Percentiles rank a stretch among this genome's conserved stretches.
Evolutionary conservation across 30 jellyfish, hydroid and myxozoan genomes (phyloP).

Genomic region (Hydractinia echinata): DNA sequence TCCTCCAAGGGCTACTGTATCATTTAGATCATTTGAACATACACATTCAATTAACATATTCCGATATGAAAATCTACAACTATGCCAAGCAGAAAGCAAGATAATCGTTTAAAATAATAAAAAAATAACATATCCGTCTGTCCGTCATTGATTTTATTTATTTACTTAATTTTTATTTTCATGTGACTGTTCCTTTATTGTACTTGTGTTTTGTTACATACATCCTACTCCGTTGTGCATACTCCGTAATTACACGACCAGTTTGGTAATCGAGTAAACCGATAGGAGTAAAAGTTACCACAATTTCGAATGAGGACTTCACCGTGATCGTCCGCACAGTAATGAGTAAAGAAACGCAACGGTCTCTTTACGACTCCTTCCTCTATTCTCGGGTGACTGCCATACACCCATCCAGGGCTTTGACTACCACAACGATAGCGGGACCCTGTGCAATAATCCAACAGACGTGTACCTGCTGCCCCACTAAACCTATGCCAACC

Average conservation of each 20-base stretch:
- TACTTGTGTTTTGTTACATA: too few species aligned
- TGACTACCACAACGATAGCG: constrained; percentile 10
- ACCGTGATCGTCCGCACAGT: constrained; percentile 35
- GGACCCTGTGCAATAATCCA: not conserved
- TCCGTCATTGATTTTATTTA: too few species aligned
- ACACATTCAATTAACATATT: too few species aligned
- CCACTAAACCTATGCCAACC: constrained; percentile 32
- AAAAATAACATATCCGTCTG: too few species aligned
- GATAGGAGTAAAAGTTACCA: constrained; percentile 7
- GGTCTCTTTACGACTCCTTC: constrained; percentile 1
- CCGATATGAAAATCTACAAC: too few species aligned
- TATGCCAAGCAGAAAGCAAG: too few species aligned
- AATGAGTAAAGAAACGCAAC: constrained; percentile 10
- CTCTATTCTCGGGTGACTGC: not conserved
- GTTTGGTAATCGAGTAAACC: constrained; percentile 2
- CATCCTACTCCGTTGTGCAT: not conserved
- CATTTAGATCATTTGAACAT: too few species aligned
- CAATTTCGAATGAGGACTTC: constrained; percentile 21
- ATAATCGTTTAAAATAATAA: too few species aligned
- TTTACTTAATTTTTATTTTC: too few species aligned
- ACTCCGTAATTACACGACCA: constrained; percentile 28
- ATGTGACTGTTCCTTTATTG: too few species aligned
- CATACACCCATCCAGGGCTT: constrained; percentile 25
- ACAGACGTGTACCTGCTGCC: constrained; percentile 11
- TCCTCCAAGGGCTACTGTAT: too few species aligned